Percentiles rank a stretch among this genome's conserved stretches.
Conservation (phyloP, 2,888 invertebrate genomes). For the Hirtodrosophila duncani region DNA sequence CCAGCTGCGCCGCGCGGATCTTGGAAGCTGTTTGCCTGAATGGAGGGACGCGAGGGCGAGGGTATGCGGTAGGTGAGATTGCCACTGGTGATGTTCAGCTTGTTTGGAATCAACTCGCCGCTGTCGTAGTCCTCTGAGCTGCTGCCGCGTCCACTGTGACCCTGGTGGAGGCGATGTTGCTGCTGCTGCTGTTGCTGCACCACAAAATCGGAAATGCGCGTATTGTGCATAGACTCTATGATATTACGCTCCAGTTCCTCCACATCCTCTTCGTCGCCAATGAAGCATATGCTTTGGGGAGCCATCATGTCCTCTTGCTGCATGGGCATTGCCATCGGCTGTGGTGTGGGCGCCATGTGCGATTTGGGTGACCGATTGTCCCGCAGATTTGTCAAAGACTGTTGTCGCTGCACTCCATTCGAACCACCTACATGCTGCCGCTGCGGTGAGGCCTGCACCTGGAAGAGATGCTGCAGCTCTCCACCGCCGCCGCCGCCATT, state of each 20-base stretch:
- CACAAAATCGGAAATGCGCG: constrained; percentile 66
- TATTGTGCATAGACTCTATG: constrained; percentile 74
- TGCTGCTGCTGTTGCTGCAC: constrained; percentile 52
- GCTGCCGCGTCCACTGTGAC: constrained; percentile 80
- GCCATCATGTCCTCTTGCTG: constrained; percentile 92
- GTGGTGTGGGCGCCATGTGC: constrained; percentile 41
- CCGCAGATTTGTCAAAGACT: constrained; percentile 69
- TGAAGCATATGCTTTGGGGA: constrained; percentile 95
- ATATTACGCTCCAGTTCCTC: constrained; percentile 78
- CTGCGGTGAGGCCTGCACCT: constrained; percentile 83
- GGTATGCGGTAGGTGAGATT: constrained; percentile 93
- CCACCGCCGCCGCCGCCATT: constrained; percentile 85
- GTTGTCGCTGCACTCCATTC: constrained; percentile 69
- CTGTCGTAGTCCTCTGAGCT: constrained; percentile 80
- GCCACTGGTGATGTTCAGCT: constrained; percentile 91
- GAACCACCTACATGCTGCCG: constrained; percentile 60
- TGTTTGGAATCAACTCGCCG: constrained; percentile 73
- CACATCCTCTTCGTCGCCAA: constrained; percentile 84
- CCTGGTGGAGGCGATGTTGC: constrained; percentile 40
- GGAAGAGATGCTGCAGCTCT: constrained; percentile 78
- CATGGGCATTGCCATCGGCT: constrained; percentile 37
- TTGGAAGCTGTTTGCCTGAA: constrained; percentile 86
- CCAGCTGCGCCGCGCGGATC: constrained; percentile 76
- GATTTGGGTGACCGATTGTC: constrained; percentile 68
- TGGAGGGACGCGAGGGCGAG: constrained; percentile 89